Evolutionary conservation across 2,797 vertebrate genomes (phyloP), one percentile per base, ranked within the genome.

Genomic region (Diplodus sargus): DNA sequence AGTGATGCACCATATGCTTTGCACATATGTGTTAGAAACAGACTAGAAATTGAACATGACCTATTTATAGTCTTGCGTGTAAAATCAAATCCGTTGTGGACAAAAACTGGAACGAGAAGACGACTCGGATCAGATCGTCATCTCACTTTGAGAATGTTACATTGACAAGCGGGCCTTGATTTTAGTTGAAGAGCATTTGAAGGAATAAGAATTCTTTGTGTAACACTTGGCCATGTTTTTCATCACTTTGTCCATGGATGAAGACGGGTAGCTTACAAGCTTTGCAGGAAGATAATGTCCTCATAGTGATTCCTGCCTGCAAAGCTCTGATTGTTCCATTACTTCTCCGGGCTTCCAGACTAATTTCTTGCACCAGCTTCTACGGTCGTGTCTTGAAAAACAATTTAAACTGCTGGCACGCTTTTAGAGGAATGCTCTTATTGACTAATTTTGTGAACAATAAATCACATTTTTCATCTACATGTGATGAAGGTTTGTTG

Each of bases 11-110:
- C 90, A 90, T 92, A 89, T 92, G 85, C 47, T 54, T n/a, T 23
- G 60, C 75, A 86, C 85, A 87, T 87, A 85, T 84, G 87, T 89
- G 79, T 85, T 10, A 82, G 61, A 84, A 77, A 81, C n/a, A 0
- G 58, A 84, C 48, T 75, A 85, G 63, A 62, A 67, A 83, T 56
- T 62, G 28, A 83, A 76, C 66, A 8, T 79, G 82, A 84, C 84
- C 81, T 75, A 87, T 76, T 90, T 90, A 69, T 79, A 68, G 53
- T 0, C 0, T 11, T 15, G 25, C 7, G 6, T 70, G 60, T 73
- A 42, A 39, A 82, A 57, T 81, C 22, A 17, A 54, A 77, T 83
- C 51, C 0, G 61, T 66, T 57, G 20, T 11, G 1, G 30, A 59
- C 22, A 3, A 63, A 56, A 67, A n/a, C 28, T 18, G 25, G 16